phyloP scores from a whole-genome alignment of 2,888 invertebrate genomes.

The Drosophila stalkeri region DNA sequence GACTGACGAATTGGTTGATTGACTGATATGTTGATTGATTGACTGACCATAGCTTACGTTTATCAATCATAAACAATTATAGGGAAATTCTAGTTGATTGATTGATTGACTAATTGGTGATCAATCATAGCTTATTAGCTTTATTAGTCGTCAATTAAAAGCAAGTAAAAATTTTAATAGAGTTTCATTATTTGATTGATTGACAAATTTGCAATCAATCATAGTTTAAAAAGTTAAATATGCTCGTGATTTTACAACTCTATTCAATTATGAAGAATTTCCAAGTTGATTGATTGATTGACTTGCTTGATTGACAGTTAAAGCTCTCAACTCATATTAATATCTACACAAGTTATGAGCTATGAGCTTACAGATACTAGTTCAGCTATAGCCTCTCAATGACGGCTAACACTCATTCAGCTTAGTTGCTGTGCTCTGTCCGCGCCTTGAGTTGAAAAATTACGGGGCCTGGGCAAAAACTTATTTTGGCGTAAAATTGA shows the following conservation, averaged over 20 bases:
- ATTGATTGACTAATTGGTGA: neutral
- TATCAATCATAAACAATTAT: neutral
- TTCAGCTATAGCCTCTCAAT: neutral
- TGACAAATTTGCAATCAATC: no score
- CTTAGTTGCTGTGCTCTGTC: neutral
- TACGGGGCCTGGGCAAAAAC: constrained; percentile 79
- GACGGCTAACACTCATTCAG: neutral
- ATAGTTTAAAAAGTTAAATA: no score
- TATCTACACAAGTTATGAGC: no score
- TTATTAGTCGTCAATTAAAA: no score
- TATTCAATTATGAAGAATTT: no score
- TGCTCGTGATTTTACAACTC: no score
- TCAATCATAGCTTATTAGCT: neutral
- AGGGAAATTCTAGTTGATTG: neutral
- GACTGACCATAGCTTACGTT: no score
- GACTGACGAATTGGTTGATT: no score
- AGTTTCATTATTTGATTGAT: no score
- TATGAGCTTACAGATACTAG: neutral
- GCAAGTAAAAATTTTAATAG: no score
- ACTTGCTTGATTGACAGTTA: neutral
- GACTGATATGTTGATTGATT: neutral
- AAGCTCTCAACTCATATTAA: neutral
- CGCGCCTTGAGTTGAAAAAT: constrained; percentile 67
- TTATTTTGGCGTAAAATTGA: constrained; percentile 84
- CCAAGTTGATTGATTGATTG: neutral